Evolutionary conservation across 2,113 vertebrate genomes (phyloP).

Genomic region (Illadopsis cleaveri): DNA sequence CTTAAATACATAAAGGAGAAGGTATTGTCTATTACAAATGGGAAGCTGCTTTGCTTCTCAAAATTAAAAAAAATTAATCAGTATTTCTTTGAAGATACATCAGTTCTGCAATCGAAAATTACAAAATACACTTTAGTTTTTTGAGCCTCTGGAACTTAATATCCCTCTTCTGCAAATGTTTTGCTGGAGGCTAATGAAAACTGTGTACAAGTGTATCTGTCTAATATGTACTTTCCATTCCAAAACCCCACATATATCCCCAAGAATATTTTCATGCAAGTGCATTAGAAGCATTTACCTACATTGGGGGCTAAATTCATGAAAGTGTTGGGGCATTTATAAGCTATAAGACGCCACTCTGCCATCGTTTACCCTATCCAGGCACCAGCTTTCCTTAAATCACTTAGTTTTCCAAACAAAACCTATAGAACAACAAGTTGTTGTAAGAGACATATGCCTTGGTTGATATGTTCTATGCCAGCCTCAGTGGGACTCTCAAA

Average conservation of each 20-base stretch:
- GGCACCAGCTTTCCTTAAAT: neutral
- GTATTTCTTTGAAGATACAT: neutral
- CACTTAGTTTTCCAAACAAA: neutral
- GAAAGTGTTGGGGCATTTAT: neutral
- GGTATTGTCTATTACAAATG: neutral
- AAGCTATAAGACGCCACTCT: neutral
- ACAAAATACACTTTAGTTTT: neutral
- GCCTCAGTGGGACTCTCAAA: neutral
- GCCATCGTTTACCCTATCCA: neutral
- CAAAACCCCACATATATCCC: neutral
- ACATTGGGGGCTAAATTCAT: neutral
- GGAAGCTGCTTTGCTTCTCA: neutral
- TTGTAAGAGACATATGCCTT: neutral
- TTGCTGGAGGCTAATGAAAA: neutral
- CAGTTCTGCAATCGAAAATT: neutral
- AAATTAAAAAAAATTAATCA: neutral
- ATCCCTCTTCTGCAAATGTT: neutral
- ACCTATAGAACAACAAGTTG: neutral
- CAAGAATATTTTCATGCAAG: neutral
- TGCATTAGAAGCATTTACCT: neutral
- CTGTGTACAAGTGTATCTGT: neutral
- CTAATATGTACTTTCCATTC: neutral
- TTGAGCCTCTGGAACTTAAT: neutral
- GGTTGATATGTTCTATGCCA: neutral
- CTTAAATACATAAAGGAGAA: neutral